Base-by-base conservation (phyloP, 2,113 vertebrate genomes). In the Riparia riparia region DNA sequence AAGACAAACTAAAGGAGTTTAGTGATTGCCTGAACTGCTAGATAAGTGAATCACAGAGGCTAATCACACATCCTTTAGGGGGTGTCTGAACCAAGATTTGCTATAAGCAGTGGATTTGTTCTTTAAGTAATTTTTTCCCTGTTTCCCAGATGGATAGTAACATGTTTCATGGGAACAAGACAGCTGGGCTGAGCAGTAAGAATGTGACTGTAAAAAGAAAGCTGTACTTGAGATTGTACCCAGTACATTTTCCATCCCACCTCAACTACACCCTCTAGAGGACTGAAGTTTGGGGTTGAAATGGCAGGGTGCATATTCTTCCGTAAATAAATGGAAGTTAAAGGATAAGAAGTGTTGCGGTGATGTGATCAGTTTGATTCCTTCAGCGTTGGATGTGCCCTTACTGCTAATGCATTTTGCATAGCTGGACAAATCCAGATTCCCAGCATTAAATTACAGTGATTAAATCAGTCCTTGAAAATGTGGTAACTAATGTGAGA, bases 401-500 rank as follows among this genome's bases (percentile, higher is more conserved):
- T 77, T 86, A 45, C 19, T 88, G 73, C 86, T 92, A 93, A 91
- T 95, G 69, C 66, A 69, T 96, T 96, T 91, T 92, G 80, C 77
- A 63, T 93, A 93, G 86, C 64, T 64, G 82, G 87, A 73, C 42
- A 90, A 82, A 85, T 86, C 71, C 82, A 57, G 61, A 69, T 93
- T 76, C 93, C 37, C 63, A 76, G 91, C 68, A 86, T 88, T 79
- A 57, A 26, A 72, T 76, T 53, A 71, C 50, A 56, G 76, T 88
- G 82, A 91, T 82, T 76, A 78, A 89, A 63, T 86, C 68, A 91
- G 92, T 64, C 73, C 86, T 78, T 74, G 65, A 86, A 93, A 89
- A 86, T 72, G 89, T 54, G 66, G 82, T 81, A 96, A 93, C 90
- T 94, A 53, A 94, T 94, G 76, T 92, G 96, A 92, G 77, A 93